A percentile compares a stretch with the other conserved stretches of the same genome.
phyloP scores from a whole-genome alignment of 2,797 vertebrate species.

The Anabas testudineus region DNA sequence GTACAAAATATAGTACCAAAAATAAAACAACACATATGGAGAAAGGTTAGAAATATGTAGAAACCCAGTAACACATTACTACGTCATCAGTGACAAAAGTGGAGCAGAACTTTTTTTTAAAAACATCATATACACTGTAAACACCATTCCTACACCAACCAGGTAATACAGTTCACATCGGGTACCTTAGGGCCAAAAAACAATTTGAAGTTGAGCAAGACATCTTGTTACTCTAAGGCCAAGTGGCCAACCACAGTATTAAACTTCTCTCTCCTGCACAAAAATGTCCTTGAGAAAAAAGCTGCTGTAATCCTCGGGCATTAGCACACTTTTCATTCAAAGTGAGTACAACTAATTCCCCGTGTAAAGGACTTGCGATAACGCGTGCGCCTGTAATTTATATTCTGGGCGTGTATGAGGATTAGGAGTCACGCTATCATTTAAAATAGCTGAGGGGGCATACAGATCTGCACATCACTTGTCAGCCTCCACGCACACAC shows the following conservation, averaged over 20 bases:
- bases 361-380: constrained; percentile 63
- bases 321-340: constrained; percentile 65
- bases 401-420: constrained; percentile 56
- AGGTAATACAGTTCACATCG: neutral
- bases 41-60: too few relatives aligned
- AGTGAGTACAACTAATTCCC: constrained; percentile 57
- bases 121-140: neutral
- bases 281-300: constrained; percentile 53
- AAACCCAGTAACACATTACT: too few relatives aligned
- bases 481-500: constrained; percentile 37
- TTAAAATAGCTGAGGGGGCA: constrained; percentile 59
- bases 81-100: too few relatives aligned
- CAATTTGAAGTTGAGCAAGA: neutral
- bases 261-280: constrained; percentile 14
- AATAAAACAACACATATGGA: too few relatives aligned
- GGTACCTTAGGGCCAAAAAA: neutral
- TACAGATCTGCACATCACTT: constrained; percentile 55
- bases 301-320: constrained; percentile 57
- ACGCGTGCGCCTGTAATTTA: constrained; percentile 53
- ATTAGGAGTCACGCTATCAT: constrained; percentile 68
- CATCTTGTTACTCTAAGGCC: neutral
- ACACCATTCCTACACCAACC: neutral
- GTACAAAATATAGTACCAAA: too few relatives aligned
- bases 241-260: neutral
- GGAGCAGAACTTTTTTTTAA: too few relatives aligned